A percentile compares a stretch with the other conserved stretches of the same genome.
These are phyloP conservation scores for Agrypnia vestita DNA, from an alignment of 1,140 invertebrate species.

Conservation along the genomic window DNA sequence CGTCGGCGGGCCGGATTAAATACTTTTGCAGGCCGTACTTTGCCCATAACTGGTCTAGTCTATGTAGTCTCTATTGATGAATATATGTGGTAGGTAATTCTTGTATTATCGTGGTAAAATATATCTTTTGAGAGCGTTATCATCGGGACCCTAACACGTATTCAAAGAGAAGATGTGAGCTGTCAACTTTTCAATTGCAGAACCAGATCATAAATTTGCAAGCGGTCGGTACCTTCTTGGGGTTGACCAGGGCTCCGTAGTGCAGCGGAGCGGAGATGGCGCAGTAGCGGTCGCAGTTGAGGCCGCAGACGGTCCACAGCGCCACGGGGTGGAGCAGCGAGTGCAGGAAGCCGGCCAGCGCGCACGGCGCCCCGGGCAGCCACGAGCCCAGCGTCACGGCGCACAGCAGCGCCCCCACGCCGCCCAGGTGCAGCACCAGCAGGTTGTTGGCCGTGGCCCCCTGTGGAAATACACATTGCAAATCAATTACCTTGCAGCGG, in stretches of 20 bases:
- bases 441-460: slow-evolving; percentile 79
- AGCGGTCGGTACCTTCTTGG: slow-evolving; percentile 74
- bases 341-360: slow-evolving; percentile 78
- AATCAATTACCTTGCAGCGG: too few relatives aligned
- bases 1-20: too few relatives aligned
- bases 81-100: too few relatives aligned
- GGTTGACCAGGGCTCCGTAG: slow-evolving; percentile 82
- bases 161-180: too few relatives aligned
- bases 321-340: slow-evolving; percentile 82
- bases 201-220: too few relatives aligned
- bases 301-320: slow-evolving; percentile 85
- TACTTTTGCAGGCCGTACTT: too few relatives aligned
- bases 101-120: too few relatives aligned
- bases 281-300: slow-evolving; percentile 86
- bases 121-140: too few relatives aligned
- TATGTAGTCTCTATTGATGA: too few relatives aligned
- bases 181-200: too few relatives aligned
- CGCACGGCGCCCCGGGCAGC: slow-evolving; percentile 74
- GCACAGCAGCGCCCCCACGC: slow-evolving; percentile 79
- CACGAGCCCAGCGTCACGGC: slow-evolving; percentile 71
- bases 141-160: too few relatives aligned
- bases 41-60: too few relatives aligned
- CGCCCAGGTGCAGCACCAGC: slow-evolving; percentile 81
- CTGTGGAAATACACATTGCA: slow-evolving; percentile 66
- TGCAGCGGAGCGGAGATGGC: slow-evolving; percentile 85